Base-by-base conservation (phyloP, 64 coral and sea anemone species). In the Stichodactyla mertensii region DNA sequence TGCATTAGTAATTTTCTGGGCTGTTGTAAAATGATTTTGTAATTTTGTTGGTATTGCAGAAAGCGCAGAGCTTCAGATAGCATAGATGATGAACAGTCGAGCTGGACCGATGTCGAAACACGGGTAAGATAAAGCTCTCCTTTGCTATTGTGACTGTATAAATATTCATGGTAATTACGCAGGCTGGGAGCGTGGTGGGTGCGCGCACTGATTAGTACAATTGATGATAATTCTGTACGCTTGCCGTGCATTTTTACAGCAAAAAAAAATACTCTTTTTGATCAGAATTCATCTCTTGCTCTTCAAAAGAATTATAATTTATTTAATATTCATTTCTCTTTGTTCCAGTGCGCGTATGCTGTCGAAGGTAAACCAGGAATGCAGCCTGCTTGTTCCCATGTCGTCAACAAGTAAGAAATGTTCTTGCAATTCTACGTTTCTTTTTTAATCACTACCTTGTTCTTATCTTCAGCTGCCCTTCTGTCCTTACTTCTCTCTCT, bases 61-160 rank as follows among this genome's bases (percentile, higher is more conserved):
- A 92, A 92, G 80, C 85, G 90, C 13, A 54, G 85, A 22, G 90
- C 59, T 5, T 92, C 90, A 5, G 90, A 92, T 13, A 80, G 74
- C 7, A 79, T 86, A 22, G 90, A 92, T 71, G 85, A 87, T 67
- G 86, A 87, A 16, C 77, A 66, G 7, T 86, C 89, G 15, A 87
- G 90, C 77, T 92, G 90, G 90, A 87, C 90, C 14, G 90, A 92
- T 70, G 62, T 87, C 26, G 90, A 92, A 58, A 92, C 90, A n/a
- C 86, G 90, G 86, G 90, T 92, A 45, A 45, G 36, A 45, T 45
- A 45, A 45, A 45, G 36, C 36, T 45, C 36, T 45, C 36, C 36
- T 45, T 45, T 45, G 1, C 36, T 45, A 45, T 45, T 45, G 36
- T 45, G 36, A 45, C 36, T 45, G 1, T 45, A 45, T 45, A 45